These are phyloP conservation scores for Oxytorus armatus DNA, from an alignment of 2,888 invertebrate genomes.

Conservation along the genomic window DNA sequence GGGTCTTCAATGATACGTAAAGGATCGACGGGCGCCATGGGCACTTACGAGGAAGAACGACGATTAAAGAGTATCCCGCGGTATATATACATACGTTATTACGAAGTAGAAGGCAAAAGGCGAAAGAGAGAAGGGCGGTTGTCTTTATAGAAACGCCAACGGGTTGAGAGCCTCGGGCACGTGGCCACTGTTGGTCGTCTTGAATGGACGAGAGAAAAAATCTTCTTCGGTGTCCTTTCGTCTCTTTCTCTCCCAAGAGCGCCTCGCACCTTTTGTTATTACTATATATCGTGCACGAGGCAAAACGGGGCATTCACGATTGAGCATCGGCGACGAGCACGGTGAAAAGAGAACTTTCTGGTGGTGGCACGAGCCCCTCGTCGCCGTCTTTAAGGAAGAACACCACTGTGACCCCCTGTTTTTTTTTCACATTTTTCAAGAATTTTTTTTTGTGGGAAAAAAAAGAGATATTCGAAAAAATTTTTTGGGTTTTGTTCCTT, in stretches of 20 bases:
- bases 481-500: no score
- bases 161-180: conserved; percentile 82
- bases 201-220: conserved; percentile 78
- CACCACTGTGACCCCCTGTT: no score
- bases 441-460: no score
- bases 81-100: background rate
- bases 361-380: conserved; percentile 69
- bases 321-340: conserved; percentile 54
- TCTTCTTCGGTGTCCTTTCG: background rate
- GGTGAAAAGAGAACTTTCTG: conserved; percentile 53
- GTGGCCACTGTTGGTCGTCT: conserved; percentile 80
- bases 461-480: no score
- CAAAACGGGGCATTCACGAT: conserved; percentile 74
- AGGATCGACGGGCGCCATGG: conserved; percentile 57
- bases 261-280: background rate
- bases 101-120: no score
- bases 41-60: conserved; percentile 39
- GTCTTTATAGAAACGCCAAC: conserved; percentile 56
- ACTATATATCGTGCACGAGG: conserved; percentile 7
- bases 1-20: conserved; percentile 48
- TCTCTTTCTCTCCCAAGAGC: conserved; percentile 5
- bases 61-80: conserved; percentile 3
- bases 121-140: conserved; percentile 35
- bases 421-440: no score
- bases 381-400: no score